These are phyloP conservation scores for Octomys mimax DNA, from an alignment of 2,797 vertebrate species.

Conservation along the genomic window DNA sequence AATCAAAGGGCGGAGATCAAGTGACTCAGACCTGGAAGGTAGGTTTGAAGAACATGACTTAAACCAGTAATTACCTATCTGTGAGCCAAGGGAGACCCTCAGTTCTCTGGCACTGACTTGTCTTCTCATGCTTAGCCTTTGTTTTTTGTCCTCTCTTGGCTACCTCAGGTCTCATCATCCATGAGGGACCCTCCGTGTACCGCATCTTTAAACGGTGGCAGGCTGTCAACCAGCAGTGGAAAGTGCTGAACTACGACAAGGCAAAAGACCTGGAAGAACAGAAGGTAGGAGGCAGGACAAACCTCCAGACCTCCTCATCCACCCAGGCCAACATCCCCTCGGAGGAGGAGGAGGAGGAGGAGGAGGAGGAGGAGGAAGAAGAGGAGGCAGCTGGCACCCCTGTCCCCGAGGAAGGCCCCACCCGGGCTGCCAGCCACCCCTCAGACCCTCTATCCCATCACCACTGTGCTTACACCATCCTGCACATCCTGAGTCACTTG, in stretches of 20 bases:
- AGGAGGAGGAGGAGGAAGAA: slow-evolving; percentile 33
- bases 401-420: slow-evolving; percentile 88
- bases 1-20: neutral
- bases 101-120: neutral
- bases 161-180: slow-evolving; percentile 95
- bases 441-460: slow-evolving; percentile 93
- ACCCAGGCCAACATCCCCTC: slow-evolving; percentile 93
- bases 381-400: slow-evolving; percentile 84
- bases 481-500: slow-evolving; percentile 98
- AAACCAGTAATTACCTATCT: neutral
- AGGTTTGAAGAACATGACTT: slow-evolving; percentile 16
- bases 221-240: slow-evolving; percentile 99
- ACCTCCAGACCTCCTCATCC: slow-evolving; percentile 92
- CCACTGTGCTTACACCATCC: slow-evolving; percentile 98
- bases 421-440: slow-evolving; percentile 88
- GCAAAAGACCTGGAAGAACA: slow-evolving; percentile 95
- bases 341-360: neutral
- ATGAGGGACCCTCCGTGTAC: slow-evolving; percentile 98
- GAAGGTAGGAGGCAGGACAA: slow-evolving; percentile 93
- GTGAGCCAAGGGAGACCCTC: neutral
- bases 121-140: neutral
- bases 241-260: slow-evolving; percentile 99
- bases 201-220: slow-evolving; percentile 99
- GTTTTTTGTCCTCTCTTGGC: slow-evolving; percentile 39
- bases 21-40: neutral